Evolutionary conservation across 35 echinoderm and acorn worm species (phyloP).

Genomic region (Acanthaster planci): DNA sequence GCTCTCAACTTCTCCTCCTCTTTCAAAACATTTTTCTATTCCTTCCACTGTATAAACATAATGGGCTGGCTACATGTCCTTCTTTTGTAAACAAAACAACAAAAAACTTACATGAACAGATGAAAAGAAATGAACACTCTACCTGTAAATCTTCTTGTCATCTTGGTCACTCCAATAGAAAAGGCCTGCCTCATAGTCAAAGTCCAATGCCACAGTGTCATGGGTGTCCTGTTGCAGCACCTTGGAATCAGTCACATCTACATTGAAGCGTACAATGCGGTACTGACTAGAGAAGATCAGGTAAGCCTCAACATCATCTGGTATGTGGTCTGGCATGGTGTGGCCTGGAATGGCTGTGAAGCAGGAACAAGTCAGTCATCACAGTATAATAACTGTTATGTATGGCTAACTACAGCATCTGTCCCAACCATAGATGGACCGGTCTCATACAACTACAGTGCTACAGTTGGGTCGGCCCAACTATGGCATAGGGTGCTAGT

Average conservation of each 20-base stretch:
- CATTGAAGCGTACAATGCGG: not conserved
- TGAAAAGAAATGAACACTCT: not conserved
- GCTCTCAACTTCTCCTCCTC: too few species aligned
- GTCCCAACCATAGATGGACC: too few species aligned
- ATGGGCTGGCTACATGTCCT: not conserved
- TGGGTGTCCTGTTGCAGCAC: not conserved
- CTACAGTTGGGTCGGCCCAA: too few species aligned
- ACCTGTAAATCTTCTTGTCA: constrained; percentile 20
- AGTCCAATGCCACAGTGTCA: constrained; percentile 32
- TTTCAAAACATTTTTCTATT: not conserved
- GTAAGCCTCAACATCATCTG: not conserved
- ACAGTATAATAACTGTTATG: too few species aligned
- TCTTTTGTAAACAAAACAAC: constrained; percentile 6
- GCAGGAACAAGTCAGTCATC: too few species aligned
- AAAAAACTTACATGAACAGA: too few species aligned
- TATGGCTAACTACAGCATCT: too few species aligned
- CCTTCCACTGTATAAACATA: not conserved
- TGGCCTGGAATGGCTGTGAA: too few species aligned
- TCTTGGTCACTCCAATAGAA: constrained; percentile 39
- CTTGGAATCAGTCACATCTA: not conserved
- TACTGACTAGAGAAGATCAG: not conserved
- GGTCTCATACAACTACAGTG: too few species aligned
- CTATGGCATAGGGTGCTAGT: too few species aligned
- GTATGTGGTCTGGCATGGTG: not conserved
- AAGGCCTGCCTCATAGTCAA: constrained; percentile 18